Conservation (phyloP, 2,888 invertebrate genomes). For the Polymixis lichenea region DNA sequence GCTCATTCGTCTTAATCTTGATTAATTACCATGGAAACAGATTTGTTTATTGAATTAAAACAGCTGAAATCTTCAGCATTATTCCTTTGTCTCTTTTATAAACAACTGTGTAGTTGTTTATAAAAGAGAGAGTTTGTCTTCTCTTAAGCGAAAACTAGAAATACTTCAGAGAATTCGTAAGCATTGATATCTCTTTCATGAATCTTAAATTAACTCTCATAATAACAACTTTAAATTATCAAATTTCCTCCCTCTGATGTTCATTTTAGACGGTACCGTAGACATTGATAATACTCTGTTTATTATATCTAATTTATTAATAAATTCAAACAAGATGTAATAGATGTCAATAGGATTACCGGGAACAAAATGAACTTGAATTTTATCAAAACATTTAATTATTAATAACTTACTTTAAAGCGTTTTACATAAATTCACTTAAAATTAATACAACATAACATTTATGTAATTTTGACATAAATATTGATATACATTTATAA, state of each 20-base stretch:
- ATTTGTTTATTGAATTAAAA: neutral
- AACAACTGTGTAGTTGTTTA: too few species aligned
- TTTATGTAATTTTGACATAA: conserved; percentile 43
- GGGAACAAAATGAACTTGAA: conserved; percentile 13
- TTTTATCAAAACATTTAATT: conserved; percentile 72
- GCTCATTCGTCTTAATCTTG: neutral
- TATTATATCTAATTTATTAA: neutral
- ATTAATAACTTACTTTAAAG: conserved; percentile 66
- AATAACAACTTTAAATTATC: conserved; percentile 7
- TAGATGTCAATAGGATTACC: neutral
- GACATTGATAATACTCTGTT: neutral
- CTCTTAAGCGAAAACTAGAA: neutral
- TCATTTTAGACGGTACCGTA: neutral
- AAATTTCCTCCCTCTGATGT: conserved; percentile 26
- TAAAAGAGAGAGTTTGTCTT: too few species aligned
- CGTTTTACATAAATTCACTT: conserved; percentile 68
- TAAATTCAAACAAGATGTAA: conserved; percentile 2
- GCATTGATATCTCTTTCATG: conserved; percentile 1
- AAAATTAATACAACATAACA: conserved; percentile 55
- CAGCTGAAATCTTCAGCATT: neutral
- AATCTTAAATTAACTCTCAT: conserved; percentile 23
- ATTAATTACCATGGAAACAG: neutral
- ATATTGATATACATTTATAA: conserved; percentile 59
- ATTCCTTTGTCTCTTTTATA: neutral
- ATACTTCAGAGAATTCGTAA: neutral